These are phyloP conservation scores for Kryphioiulus occultus DNA, from an alignment of 2,888 invertebrate genomes.

Conservation along the genomic window DNA sequence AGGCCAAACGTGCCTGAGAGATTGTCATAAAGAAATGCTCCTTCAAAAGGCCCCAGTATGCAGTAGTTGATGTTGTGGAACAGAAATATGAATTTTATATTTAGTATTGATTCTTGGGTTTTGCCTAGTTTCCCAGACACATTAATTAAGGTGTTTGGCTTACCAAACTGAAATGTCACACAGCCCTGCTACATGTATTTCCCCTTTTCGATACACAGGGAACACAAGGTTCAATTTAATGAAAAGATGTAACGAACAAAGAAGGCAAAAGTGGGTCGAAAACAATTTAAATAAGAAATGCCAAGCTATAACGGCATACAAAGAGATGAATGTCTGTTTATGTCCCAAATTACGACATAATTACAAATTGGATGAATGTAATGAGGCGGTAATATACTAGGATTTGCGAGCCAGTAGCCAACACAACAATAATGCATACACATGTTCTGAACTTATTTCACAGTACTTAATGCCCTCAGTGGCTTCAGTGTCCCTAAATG, in stretches of 20 bases:
- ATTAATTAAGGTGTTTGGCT: too few species aligned
- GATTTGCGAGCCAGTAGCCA: background rate
- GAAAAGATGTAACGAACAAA: background rate
- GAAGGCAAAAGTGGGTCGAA: background rate
- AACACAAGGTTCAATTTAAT: background rate
- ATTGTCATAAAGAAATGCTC: background rate
- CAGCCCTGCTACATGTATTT: background rate
- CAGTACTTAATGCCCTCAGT: too few species aligned
- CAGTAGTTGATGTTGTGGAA: too few species aligned
- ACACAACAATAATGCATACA: background rate
- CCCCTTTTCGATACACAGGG: background rate
- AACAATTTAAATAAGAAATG: background rate
- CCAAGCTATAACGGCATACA: background rate
- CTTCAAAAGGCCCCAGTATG: constrained; percentile 23
- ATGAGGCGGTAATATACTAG: background rate
- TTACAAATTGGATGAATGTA: background rate
- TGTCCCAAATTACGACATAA: background rate
- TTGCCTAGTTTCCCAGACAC: too few species aligned
- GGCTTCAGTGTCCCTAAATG: too few species aligned
- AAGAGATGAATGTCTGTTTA: background rate
- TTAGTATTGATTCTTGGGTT: too few species aligned
- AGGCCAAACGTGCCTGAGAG: background rate
- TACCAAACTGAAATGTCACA: background rate
- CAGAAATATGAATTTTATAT: too few species aligned
- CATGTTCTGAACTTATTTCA: too few species aligned